Evolutionary conservation across 2,797 vertebrate genomes (phyloP).

Genomic region (Aulostomus chinensis): DNA sequence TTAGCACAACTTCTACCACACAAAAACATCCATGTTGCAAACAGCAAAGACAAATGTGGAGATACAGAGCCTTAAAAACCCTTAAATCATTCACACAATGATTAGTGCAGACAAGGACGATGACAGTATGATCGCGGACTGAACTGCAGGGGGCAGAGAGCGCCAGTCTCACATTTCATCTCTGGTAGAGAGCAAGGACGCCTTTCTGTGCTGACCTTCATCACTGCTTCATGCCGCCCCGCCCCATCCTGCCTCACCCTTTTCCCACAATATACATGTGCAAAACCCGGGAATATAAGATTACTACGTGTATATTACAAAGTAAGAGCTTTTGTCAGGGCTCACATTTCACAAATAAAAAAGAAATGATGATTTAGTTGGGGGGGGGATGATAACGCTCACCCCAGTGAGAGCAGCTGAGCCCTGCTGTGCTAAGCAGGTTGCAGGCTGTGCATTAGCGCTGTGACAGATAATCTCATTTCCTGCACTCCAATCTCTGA

Average conservation of each 20-base stretch:
- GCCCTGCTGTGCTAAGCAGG: conserved; percentile 56
- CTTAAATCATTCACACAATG: conserved; percentile 46
- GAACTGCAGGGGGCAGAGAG: conserved; percentile 44
- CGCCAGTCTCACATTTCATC: conserved; percentile 63
- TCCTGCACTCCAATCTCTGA: conserved; percentile 67
- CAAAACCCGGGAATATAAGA: too few relatives aligned
- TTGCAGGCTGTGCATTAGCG: conserved; percentile 67
- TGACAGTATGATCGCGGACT: conserved; percentile 43
- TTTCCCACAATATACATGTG: conserved; percentile 1
- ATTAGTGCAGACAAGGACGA: neutral
- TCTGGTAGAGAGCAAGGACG: conserved; percentile 33
- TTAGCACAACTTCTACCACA: conserved; percentile 6
- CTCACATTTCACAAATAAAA: neutral
- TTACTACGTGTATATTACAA: too few relatives aligned
- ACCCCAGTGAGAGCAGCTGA: conserved; percentile 35
- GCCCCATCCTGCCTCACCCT: conserved; percentile 13
- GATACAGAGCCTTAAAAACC: too few relatives aligned
- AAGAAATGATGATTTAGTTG: too few relatives aligned
- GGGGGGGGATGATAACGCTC: conserved; percentile 1
- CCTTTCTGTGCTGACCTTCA: conserved; percentile 59
- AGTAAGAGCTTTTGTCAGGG: too few relatives aligned
- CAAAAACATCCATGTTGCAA: neutral
- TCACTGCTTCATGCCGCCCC: conserved; percentile 3
- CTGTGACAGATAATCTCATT: conserved; percentile 78
- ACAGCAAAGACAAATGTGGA: neutral